Conservation (phyloP, 2,113 vertebrate species). For the Datnioides undecimradiatus region DNA sequence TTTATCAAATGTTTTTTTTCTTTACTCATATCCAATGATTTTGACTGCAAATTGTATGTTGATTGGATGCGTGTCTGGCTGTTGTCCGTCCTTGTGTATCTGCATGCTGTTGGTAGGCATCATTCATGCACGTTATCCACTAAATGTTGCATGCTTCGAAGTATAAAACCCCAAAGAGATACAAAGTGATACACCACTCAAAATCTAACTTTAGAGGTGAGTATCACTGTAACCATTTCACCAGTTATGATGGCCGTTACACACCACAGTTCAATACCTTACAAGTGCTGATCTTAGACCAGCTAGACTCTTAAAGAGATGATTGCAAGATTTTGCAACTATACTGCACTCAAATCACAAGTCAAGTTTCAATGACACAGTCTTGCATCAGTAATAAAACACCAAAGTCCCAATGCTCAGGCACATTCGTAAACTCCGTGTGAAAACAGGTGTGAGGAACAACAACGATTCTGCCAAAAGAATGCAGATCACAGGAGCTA, state of each 20-base stretch:
- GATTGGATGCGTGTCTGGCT: conserved; percentile 55
- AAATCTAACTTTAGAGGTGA: neutral
- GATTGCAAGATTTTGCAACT: neutral
- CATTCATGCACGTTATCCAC: conserved; percentile 64
- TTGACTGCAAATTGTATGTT: conserved; percentile 47
- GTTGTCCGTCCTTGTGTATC: conserved; percentile 51
- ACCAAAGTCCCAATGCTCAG: neutral
- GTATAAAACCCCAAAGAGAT: conserved; percentile 27
- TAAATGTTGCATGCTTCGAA: conserved; percentile 69
- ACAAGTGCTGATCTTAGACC: neutral
- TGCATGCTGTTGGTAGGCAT: conserved; percentile 75
- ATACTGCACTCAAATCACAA: neutral
- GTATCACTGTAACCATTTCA: neutral
- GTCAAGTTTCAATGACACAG: neutral
- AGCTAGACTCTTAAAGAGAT: neutral
- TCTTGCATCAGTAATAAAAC: neutral
- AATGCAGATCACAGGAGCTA: neutral
- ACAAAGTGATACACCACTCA: neutral
- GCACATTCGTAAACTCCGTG: neutral
- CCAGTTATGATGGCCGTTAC: neutral
- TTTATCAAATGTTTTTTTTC: conserved; percentile 39
- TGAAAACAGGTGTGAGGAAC: neutral
- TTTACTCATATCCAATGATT: conserved; percentile 41
- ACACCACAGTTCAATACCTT: neutral
- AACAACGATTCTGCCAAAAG: conserved; percentile 21